Evolutionary conservation across 2,113 vertebrate genomes (phyloP).

Genomic region (Baryphthengus martii): DNA sequence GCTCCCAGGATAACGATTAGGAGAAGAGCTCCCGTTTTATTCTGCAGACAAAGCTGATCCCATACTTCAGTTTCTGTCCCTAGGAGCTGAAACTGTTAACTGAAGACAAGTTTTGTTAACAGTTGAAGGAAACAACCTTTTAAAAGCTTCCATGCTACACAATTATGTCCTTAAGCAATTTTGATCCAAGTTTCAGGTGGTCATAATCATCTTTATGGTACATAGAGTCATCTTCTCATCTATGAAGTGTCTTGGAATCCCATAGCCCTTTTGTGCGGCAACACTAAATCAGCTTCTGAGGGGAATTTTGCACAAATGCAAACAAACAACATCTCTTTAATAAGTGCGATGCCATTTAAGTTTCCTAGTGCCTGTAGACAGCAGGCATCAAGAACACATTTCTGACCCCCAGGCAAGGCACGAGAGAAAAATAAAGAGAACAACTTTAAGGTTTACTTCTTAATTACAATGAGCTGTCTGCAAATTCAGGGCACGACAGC

Average conservation of each 20-base stretch:
- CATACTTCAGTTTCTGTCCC: slow-evolving; percentile 31
- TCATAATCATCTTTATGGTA: slow-evolving; percentile 49
- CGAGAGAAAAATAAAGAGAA: background rate
- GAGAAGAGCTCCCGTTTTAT: slow-evolving; percentile 32
- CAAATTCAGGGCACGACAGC: background rate
- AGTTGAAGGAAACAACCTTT: slow-evolving; percentile 67
- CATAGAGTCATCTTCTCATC: slow-evolving; percentile 8
- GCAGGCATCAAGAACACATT: background rate
- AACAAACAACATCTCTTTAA: slow-evolving; percentile 46
- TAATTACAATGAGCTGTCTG: background rate
- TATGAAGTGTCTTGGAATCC: slow-evolving; percentile 51
- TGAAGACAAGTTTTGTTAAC: slow-evolving; percentile 52
- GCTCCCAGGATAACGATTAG: slow-evolving; percentile 52
- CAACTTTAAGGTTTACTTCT: slow-evolving; percentile 18
- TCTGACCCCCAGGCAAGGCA: background rate
- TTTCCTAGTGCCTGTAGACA: background rate
- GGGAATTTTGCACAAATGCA: slow-evolving; percentile 45
- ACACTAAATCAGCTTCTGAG: slow-evolving; percentile 51
- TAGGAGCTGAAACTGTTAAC: slow-evolving; percentile 52
- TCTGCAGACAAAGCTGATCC: slow-evolving; percentile 61
- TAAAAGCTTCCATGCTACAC: slow-evolving; percentile 34
- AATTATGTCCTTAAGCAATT: slow-evolving; percentile 32
- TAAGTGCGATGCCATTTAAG: background rate
- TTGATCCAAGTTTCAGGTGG: slow-evolving; percentile 32
- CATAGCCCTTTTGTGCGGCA: background rate